Evolutionary conservation across 1,140 invertebrate species (phyloP).

Genomic region (Diorhabda elongata): DNA sequence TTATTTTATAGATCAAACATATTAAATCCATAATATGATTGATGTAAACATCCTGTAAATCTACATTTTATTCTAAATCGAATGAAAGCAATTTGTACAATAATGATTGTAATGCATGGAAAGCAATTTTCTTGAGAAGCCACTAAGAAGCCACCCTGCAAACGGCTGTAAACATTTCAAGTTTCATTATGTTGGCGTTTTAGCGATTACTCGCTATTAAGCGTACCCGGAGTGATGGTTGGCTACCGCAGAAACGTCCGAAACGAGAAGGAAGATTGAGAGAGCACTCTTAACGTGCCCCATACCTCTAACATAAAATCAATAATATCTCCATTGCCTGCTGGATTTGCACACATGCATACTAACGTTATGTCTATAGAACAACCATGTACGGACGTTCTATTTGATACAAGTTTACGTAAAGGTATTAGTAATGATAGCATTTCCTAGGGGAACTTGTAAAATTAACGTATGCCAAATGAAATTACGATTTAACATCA

Average conservation of each 20-base stretch:
- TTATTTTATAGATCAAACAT: no score
- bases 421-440: no score
- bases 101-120: neutral
- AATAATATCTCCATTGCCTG: neutral
- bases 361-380: neutral
- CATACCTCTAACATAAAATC: neutral
- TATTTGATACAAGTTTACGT: no score
- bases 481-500: no score
- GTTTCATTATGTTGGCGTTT: conserved; percentile 1
- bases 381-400: no score
- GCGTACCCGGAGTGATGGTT: neutral
- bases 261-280: neutral
- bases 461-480: no score
- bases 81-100: neutral
- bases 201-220: neutral
- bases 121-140: neutral
- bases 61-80: no score
- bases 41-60: no score
- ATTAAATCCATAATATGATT: no score
- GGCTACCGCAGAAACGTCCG: neutral
- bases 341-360: neutral
- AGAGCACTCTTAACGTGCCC: neutral
- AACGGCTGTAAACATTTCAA: neutral
- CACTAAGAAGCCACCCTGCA: neutral
- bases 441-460: no score